These are phyloP conservation scores for Callimorpha dominula DNA, from an alignment of 2,888 invertebrate genomes.

Conservation along the genomic window DNA sequence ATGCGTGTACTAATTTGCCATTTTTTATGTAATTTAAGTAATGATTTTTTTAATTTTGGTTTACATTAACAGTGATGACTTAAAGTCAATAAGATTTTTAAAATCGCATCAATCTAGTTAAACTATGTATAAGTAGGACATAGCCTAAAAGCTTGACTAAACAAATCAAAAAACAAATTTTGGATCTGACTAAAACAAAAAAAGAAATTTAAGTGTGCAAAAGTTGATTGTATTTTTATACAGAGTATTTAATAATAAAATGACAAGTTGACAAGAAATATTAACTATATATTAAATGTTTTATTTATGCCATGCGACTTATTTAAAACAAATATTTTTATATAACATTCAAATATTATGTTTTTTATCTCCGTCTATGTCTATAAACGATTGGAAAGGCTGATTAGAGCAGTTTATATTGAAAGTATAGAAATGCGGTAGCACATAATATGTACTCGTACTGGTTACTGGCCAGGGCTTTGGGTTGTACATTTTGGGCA, in stretches of 20 bases:
- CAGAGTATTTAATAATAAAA: too few species aligned
- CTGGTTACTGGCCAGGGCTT: not conserved
- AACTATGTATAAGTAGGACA: not conserved
- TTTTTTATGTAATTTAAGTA: not conserved
- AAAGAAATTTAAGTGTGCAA: not conserved
- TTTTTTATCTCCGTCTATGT: too few species aligned
- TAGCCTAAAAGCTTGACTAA: not conserved
- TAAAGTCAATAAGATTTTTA: not conserved
- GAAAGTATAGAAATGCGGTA: not conserved
- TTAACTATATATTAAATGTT: too few species aligned
- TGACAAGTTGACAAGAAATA: too few species aligned
- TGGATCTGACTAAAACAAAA: not conserved
- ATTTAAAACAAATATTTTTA: not conserved
- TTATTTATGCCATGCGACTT: not conserved
- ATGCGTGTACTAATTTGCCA: not conserved
- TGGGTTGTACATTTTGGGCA: not conserved
- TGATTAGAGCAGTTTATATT: too few species aligned
- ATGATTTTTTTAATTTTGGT: not conserved
- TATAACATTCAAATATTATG: not conserved
- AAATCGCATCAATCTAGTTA: not conserved
- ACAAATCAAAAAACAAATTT: not conserved
- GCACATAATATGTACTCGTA: too few species aligned
- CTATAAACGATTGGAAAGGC: not conserved
- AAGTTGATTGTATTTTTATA: too few species aligned
- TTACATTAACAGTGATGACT: not conserved